Base-by-base conservation (phyloP, 2,888 invertebrate genomes). In the Eilema depressum region DNA sequence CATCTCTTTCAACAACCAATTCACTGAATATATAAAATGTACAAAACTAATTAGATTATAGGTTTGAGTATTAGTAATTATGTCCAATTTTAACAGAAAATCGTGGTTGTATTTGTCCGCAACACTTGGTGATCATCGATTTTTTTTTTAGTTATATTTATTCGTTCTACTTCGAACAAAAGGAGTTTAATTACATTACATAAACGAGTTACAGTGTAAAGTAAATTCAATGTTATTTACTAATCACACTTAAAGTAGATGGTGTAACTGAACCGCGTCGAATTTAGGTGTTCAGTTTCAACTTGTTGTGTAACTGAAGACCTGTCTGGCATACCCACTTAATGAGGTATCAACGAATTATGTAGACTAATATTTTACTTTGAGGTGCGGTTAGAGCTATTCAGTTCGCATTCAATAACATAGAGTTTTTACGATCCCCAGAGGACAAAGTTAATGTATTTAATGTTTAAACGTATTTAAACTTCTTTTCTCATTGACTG, bases 111-210 rank as follows among this genome's bases (percentile, higher is more conserved):
- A 37, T 26, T 59, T 12, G 17, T 57, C 7, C 17, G 14, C 14
- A 26, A 59, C 25, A 26, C 12, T 60, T 10, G 14, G 1, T 28
- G 28, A 30, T 14, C 12, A 14, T 33, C 8, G 7, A 33, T 23
- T 23, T 23, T 59, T 63, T 63, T 23, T 3, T 61, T 23, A 30
- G 12, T 11, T 30, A 62, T 37, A 60, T 37, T 59, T 65, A 62
- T 80, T 82, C 63, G 56, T 60, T 66, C 62, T 66, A 41, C 26
- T 63, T 30, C 14, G 47, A 28, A 61, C 33, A 64, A 73, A 80
- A 71, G 70, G 68, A 73, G 2, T 79, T 80, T 82, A 72, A 82
- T 80, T 78, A 81, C 69, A 57, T n/a, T n/a, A n/a, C n/a, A n/a
- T 12, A 76, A 78, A 73, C 75, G 74, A 61, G 68, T 70, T 14